Evolutionary conservation across 2,113 vertebrate genomes (phyloP).

Genomic region (Leptosomus discolor): DNA sequence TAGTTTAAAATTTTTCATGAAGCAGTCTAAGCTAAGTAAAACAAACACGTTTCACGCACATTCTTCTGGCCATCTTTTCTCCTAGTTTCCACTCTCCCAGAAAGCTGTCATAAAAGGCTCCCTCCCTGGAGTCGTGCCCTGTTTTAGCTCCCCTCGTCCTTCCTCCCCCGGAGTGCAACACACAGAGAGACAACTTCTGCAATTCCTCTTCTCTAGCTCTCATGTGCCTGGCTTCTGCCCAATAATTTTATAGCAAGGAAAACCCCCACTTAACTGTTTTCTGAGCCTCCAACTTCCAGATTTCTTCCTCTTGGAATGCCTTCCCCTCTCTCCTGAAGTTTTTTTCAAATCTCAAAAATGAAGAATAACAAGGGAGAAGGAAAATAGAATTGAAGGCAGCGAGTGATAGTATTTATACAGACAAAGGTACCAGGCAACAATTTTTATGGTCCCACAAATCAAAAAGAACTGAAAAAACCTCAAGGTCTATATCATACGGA

Average conservation of each 20-base stretch:
- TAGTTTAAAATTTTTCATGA: not conserved
- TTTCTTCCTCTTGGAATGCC: not conserved
- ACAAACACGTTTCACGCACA: slow-evolving; percentile 10
- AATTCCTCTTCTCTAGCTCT: not conserved
- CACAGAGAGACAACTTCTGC: slow-evolving; percentile 12
- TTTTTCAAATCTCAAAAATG: not conserved
- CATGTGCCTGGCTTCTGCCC: not conserved
- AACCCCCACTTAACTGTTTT: not conserved
- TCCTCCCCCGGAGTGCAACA: slow-evolving; percentile 16
- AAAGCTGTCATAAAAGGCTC: slow-evolving; percentile 48
- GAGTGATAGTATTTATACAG: not conserved
- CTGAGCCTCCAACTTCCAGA: not conserved
- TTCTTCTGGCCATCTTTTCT: slow-evolving; percentile 40
- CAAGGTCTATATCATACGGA: slow-evolving; percentile 13
- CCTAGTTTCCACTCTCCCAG: slow-evolving; percentile 9
- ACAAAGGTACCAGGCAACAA: not conserved
- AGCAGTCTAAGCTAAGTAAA: slow-evolving; percentile 16
- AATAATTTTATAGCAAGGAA: slow-evolving; percentile 13
- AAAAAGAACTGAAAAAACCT: slow-evolving; percentile 4
- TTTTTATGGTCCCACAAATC: not conserved
- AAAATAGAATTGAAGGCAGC: not conserved
- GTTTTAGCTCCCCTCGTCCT: slow-evolving; percentile 9
- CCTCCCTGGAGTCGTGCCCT: slow-evolving; percentile 12
- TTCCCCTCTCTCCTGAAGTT: not conserved
- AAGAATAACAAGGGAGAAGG: not conserved